phyloP scores from a whole-genome alignment of 2,888 invertebrate genomes.

The Lasioglossum figueresi region DNA sequence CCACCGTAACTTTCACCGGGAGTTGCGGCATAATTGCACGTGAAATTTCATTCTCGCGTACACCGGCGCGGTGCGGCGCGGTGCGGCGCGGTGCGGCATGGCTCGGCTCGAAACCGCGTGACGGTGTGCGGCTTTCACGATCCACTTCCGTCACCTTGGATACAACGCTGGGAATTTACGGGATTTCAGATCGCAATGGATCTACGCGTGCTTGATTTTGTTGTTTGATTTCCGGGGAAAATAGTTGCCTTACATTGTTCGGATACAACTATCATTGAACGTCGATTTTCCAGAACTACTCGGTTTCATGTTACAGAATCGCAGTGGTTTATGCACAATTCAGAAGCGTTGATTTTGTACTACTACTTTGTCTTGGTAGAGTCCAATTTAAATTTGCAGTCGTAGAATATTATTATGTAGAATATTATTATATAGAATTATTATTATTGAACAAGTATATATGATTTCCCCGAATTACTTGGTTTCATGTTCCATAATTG shows the following conservation, averaged over 20 bases:
- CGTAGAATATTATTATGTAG: too few species aligned
- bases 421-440: too few species aligned
- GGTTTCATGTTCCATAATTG: neutral
- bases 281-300: neutral
- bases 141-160: conserved; percentile 20
- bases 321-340: neutral
- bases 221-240: neutral
- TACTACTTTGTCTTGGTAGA: neutral
- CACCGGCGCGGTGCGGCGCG: neutral
- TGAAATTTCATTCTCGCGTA: conserved; percentile 29
- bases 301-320: neutral
- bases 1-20: conserved; percentile 20
- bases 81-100: too few species aligned
- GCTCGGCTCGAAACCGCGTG: conserved; percentile 2
- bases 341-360: neutral
- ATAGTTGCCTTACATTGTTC: neutral
- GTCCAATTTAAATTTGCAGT: neutral
- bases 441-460: too few species aligned
- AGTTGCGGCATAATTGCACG: conserved; percentile 21
- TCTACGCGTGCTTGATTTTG: neutral
- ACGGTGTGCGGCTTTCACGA: conserved; percentile 11
- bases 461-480: too few species aligned
- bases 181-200: neutral
- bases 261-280: neutral
- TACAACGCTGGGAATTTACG: conserved; percentile 7